phyloP scores from a whole-genome alignment of 2,888 invertebrate species.

The Neelides folsomi region DNA sequence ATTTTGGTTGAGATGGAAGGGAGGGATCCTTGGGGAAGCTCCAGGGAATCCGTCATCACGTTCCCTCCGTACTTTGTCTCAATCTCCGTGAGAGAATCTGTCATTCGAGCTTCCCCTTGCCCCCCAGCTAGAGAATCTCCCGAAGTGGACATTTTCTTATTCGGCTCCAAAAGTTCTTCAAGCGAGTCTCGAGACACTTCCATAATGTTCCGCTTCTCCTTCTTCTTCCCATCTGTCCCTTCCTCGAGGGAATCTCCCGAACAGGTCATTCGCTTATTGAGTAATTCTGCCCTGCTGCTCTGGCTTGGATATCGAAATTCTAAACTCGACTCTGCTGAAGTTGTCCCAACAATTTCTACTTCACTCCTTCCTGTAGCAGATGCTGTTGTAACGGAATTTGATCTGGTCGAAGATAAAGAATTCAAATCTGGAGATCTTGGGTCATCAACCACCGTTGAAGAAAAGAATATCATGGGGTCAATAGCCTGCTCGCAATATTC shows the following conservation, averaged over 20 bases:
- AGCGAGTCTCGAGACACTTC: slow-evolving; percentile 55
- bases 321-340: slow-evolving; percentile 33
- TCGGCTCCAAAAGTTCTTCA: slow-evolving; percentile 43
- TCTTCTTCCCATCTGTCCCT: slow-evolving; percentile 2
- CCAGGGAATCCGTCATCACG: slow-evolving; percentile 30
- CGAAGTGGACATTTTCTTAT: slow-evolving; percentile 37
- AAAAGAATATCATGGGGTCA: slow-evolving; percentile 27
- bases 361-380: slow-evolving; percentile 16
- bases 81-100: slow-evolving; percentile 12
- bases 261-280: slow-evolving; percentile 28
- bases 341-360: slow-evolving; percentile 22
- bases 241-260: slow-evolving; percentile 31
- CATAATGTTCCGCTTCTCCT: slow-evolving; percentile 36
- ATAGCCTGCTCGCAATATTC: slow-evolving; percentile 5
- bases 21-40: slow-evolving; percentile 12
- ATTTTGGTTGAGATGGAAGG: slow-evolving; percentile 11
- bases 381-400: slow-evolving; percentile 6
- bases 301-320: slow-evolving; percentile 32
- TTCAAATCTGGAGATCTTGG: slow-evolving; percentile 24
- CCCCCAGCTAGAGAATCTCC: slow-evolving; percentile 40
- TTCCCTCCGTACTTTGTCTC: slow-evolving; percentile 5
- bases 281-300: slow-evolving; percentile 28
- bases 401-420: slow-evolving; percentile 6
- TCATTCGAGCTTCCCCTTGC: slow-evolving; percentile 8
- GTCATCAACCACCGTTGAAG: slow-evolving; percentile 26